phyloP scores from a whole-genome alignment of 2,888 invertebrate species.

The Leptinotarsa peninsularis region DNA sequence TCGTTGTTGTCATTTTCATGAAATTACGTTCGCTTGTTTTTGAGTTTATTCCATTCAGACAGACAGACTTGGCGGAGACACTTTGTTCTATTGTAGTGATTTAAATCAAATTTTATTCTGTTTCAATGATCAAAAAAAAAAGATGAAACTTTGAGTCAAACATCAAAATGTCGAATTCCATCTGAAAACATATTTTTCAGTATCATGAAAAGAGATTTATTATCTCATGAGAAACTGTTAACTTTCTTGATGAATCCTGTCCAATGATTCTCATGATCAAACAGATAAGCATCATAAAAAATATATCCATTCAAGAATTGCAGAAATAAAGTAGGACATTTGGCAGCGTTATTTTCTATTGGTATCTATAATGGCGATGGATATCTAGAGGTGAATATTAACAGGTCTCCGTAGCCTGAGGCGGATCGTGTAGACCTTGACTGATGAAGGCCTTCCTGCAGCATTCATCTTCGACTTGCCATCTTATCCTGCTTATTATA shows the following conservation, averaged over 20 bases:
- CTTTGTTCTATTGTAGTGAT: too few relatives aligned
- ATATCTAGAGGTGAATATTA: conserved; percentile 52
- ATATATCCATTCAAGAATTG: conserved; percentile 24
- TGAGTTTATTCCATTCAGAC: too few relatives aligned
- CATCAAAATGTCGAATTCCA: too few relatives aligned
- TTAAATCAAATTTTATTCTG: too few relatives aligned
- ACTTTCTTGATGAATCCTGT: neutral
- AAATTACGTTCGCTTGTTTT: too few relatives aligned
- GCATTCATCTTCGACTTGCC: conserved; percentile 58
- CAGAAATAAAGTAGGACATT: conserved; percentile 35
- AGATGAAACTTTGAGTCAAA: too few relatives aligned
- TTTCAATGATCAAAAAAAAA: too few relatives aligned
- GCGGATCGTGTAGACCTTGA: conserved; percentile 60
- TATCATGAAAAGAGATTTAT: neutral
- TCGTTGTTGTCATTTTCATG: too few relatives aligned
- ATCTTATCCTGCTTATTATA: conserved; percentile 54
- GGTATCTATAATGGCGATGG: conserved; percentile 50
- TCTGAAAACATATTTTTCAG: too few relatives aligned
- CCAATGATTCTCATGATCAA: neutral
- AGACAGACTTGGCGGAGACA: too few relatives aligned
- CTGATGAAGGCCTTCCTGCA: conserved; percentile 59
- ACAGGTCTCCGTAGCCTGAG: conserved; percentile 48
- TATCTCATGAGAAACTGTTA: neutral
- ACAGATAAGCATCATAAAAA: neutral
- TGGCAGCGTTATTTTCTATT: conserved; percentile 45